Conservation (phyloP, 2,113 vertebrate genomes). For the Hippoglossus stenolepis region DNA sequence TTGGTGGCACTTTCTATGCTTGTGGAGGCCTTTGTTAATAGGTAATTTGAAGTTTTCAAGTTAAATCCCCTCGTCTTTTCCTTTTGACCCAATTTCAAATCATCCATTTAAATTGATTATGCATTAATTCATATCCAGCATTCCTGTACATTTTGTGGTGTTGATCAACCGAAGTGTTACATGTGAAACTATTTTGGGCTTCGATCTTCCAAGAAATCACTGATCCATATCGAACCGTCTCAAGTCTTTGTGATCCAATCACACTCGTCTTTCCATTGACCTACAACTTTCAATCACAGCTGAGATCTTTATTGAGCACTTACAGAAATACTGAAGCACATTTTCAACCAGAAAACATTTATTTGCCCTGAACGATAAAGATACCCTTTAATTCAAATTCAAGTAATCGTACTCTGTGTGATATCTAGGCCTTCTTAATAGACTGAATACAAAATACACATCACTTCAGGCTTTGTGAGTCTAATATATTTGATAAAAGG, state of each 20-base stretch:
- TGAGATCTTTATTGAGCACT: conserved; percentile 16
- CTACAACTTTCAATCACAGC: conserved; percentile 35
- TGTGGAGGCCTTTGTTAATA: too few species aligned
- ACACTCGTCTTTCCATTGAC: conserved; percentile 47
- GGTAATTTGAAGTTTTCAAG: too few species aligned
- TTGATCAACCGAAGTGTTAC: background rate
- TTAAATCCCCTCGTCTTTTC: too few species aligned
- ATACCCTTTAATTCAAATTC: too few species aligned
- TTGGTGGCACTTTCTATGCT: background rate
- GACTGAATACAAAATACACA: background rate
- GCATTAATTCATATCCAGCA: background rate
- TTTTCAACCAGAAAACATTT: background rate
- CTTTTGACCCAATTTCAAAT: too few species aligned
- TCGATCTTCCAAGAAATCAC: conserved; percentile 31
- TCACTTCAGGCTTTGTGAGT: background rate
- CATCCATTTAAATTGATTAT: background rate
- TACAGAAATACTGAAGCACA: background rate
- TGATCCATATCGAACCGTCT: conserved; percentile 11
- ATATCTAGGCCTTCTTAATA: background rate
- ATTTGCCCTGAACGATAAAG: background rate
- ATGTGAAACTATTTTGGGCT: background rate
- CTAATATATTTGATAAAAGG: background rate
- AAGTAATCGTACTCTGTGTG: too few species aligned
- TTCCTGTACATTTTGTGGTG: background rate
- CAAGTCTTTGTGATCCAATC: conserved; percentile 42